These are phyloP conservation scores for Pollenia amentaria DNA, from an alignment of 2,888 invertebrate genomes.

Conservation along the genomic window DNA sequence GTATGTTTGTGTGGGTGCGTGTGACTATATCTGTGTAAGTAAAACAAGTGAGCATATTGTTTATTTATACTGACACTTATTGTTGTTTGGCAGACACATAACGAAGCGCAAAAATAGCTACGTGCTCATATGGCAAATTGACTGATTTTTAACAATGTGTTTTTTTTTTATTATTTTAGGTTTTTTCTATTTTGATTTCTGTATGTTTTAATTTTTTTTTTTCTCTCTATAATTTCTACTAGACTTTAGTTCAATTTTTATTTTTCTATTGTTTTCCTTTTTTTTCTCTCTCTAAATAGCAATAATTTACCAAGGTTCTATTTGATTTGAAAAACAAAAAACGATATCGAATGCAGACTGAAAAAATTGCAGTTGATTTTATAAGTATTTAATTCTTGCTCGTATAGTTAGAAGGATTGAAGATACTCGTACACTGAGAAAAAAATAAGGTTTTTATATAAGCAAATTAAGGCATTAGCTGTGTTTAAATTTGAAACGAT, in stretches of 20 bases:
- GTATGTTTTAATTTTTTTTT: slow-evolving; percentile 25
- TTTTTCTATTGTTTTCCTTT: background rate
- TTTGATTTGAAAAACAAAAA: slow-evolving; percentile 4
- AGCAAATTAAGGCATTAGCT: too few relatives aligned
- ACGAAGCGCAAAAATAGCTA: slow-evolving; percentile 72
- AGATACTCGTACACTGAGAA: slow-evolving; percentile 42
- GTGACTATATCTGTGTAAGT: background rate
- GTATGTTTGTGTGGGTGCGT: background rate
- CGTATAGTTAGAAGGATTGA: background rate
- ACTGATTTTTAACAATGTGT: slow-evolving; percentile 74
- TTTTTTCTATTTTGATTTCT: slow-evolving; percentile 44
- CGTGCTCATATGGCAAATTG: slow-evolving; percentile 76
- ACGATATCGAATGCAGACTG: background rate
- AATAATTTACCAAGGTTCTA: slow-evolving; percentile 44
- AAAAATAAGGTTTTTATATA: background rate
- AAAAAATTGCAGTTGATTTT: slow-evolving; percentile 42
- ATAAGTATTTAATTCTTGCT: slow-evolving; percentile 30
- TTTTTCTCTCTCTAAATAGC: slow-evolving; percentile 35
- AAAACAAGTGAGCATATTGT: slow-evolving; percentile 37
- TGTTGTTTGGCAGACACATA: slow-evolving; percentile 73
- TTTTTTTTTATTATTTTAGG: slow-evolving; percentile 39
- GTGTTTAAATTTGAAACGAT: too few relatives aligned
- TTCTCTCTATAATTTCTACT: background rate
- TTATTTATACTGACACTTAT: slow-evolving; percentile 73
- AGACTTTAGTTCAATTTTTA: background rate